Base-by-base conservation (phyloP, 2,113 vertebrate genomes). In the Podocnemis expansa region DNA sequence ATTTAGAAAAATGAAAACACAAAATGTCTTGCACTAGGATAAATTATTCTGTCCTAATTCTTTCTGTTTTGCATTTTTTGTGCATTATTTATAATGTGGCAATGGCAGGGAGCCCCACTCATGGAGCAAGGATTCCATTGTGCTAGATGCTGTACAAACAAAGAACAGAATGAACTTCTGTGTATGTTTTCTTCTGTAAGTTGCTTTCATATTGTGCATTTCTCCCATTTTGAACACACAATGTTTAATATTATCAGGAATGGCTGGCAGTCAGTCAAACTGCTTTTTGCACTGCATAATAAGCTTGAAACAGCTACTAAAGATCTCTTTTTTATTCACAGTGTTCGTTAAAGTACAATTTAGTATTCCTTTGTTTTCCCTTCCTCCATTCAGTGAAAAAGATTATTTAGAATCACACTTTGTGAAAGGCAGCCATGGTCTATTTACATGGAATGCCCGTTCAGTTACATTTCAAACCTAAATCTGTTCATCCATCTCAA, bases 1-100 rank as follows among this genome's bases (percentile, higher is more conserved):
- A 89, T 81, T 96, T 80, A 58, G 88, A 88, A 97, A 94, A 83
- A 89, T 41, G 84, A 90, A 97, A 95, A 96, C n/a, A 95, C 87
- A 92, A 81, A 94, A 45, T 70, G 89, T 47, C 91, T 91, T 75
- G 49, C 51, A 89, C 89, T 94, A 60, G 54, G 84, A 31, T 91
- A 84, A 85, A 92, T 92, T 85, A 75, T 88, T 89, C 47, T 81
- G 89, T 84, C 73, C 87, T 93, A 54, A 76, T 76, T 90, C 25
- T 13, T 94, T 92, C 86, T 88, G 84, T 91, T 90, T 9, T 75
- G 94, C 87, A 82, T 84, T 94, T 78, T 89, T 91, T 81, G 89
- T 87, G 85, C 82, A 82, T 67, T 70, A 93, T 91, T 93, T 80
- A 78, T 87, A 10, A 2, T 85, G 91, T 86, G 90, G 34, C n/a